These are phyloP conservation scores for Semnornis frantzii DNA, from an alignment of 2,113 vertebrate genomes.

Conservation along the genomic window DNA sequence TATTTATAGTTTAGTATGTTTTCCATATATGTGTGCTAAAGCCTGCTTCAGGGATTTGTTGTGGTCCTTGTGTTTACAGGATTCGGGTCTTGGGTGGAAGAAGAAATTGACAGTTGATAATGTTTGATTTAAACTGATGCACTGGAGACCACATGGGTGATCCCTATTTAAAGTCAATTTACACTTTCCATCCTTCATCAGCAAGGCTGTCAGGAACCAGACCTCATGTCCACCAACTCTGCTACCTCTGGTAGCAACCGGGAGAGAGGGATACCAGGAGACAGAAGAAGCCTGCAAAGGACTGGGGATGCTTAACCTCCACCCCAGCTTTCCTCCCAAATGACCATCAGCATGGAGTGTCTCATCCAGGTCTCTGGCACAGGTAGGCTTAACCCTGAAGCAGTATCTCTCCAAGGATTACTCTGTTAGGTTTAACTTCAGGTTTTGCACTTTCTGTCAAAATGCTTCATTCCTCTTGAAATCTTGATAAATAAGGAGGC, in stretches of 20 bases:
- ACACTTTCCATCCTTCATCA: constrained; percentile 7
- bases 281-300: fast-evolving
- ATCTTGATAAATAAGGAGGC: constrained; percentile 29
- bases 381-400: neutral
- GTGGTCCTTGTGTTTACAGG: constrained; percentile 49
- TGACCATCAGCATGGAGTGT: fast-evolving
- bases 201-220: neutral
- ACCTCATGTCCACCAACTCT: neutral
- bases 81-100: constrained; percentile 50
- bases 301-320: neutral
- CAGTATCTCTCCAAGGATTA: neutral
- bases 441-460: neutral
- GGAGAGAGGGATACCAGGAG: neutral
- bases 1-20: constrained; percentile 66
- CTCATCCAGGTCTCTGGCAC: neutral
- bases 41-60: constrained; percentile 58
- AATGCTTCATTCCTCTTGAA: neutral
- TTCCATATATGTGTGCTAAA: constrained; percentile 45
- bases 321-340: neutral
- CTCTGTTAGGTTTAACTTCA: neutral
- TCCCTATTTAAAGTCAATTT: constrained; percentile 45
- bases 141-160: neutral
- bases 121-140: constrained; percentile 58
- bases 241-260: neutral
- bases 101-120: constrained; percentile 51